Base-by-base conservation (phyloP, 2,888 invertebrate species). In the Campoletis raptor region DNA sequence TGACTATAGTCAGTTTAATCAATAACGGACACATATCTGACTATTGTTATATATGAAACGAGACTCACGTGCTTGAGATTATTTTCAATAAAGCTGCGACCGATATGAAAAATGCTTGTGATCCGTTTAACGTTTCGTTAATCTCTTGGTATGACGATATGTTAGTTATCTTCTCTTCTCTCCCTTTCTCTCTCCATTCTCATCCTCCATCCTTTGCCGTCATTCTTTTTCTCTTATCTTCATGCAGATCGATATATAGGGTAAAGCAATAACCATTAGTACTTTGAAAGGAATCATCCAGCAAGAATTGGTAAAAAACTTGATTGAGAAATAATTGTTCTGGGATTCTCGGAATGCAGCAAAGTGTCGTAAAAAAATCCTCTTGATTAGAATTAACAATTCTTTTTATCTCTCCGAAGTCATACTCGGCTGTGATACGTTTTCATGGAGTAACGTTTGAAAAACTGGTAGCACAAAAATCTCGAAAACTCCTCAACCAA, bases 121-220 rank as follows among this genome's bases (percentile, higher is more conserved):
- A 83, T 83, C 73, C 64, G 72, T 73, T 83, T 42, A 79, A 24
- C 73, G 66, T 66, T 42, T 64, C 36, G 30, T 48, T 66, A 66
- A 83, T 73, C 66, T 66, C 52, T 48, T 18, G 52, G 66, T 66
- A 42, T 40, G 45, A 66, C 72, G 72, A 40, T 73, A 61, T 66
- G 66, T 78, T 72, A 52, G 24, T 64, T 77, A 45, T 37, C 8
- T 66, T 24, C 21, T 8, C 21, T 37, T 52, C 36, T 66, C n/a
- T 36, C 24, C 36, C 36, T 77, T 42, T 64, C 7, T 45, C 45
- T 30, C 24, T 18, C 15, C 18, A 5, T 24, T 76, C 21, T 48
- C 18, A 30, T n/a, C 30, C 1, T 30, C 8, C 36, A 15, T 24
- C 48, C 48, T 48, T 10, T 21, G 2, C n/a, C 21, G 9, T 8